Evolutionary conservation across 2,888 invertebrate genomes (phyloP), one percentile per base, ranked within the genome.

Genomic region (Ectemnius continuus): DNA sequence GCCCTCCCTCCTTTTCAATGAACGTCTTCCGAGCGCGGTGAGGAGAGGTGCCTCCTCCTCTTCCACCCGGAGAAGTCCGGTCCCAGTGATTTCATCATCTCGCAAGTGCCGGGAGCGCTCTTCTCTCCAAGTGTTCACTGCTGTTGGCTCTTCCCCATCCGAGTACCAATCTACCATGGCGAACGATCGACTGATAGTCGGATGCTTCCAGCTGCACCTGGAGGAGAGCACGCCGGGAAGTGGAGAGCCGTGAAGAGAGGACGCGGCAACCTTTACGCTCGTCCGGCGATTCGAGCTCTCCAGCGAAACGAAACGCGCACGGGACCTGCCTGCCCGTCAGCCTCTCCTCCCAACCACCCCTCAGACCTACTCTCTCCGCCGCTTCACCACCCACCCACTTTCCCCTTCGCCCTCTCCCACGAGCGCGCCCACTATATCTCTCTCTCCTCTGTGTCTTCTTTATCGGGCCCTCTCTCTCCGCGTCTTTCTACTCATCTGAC

Each of bases 151-250:
- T 8, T 36, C 36, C 4, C 36, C 36, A 36, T 36, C 36, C 8
- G 36, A 36, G 36, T 36, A 11, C 36, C 36, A 36, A 36, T 36
- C 36, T 36, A 11, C 36, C 36, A 36, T 73, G 69, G 64, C 61
- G 48, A 65, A 81, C 73, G 68, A 67, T 70, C 65, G 73, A 78
- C 73, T 70, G 79, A 80, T 36, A 11, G 36, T 36, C 0, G 23
- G 81, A 81, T 78, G 78, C 78, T 72, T 66, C 75, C 83, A 80
- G 83, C 79, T 83, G 82, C 75, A 76, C 70, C n/a, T 52, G 52
- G 1, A 14, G 14, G 52, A 11, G 3, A 2, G 5, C 48, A 11
- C 14, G 16, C 1, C 16, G 48, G 14, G 16, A 11, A 48, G 48
- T 11, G 48, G 4, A 11, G 16, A 16, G 16, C 3, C 4, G 16